Evolutionary conservation across 2,888 invertebrate species (phyloP).

Genomic region (Chloroclystis v-ata): DNA sequence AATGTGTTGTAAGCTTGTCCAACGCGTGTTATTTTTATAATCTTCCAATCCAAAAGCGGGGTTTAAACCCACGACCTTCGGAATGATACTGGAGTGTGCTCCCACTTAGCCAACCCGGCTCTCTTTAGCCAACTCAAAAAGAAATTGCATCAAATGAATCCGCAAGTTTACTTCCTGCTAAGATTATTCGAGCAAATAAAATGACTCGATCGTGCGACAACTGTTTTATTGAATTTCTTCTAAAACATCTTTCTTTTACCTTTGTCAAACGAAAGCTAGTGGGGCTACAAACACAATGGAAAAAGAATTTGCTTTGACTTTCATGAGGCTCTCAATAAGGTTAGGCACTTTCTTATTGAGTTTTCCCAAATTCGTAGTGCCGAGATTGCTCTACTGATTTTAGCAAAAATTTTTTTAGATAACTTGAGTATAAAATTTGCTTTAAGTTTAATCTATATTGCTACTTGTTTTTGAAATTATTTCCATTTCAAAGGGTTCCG

Average conservation of each 20-base stretch:
- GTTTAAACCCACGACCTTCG: too few relatives aligned
- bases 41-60: too few relatives aligned
- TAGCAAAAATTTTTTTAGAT: too few relatives aligned
- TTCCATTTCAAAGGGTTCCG: too few relatives aligned
- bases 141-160: background rate
- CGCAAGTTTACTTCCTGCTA: background rate
- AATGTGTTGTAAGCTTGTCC: too few relatives aligned
- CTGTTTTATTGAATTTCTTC: conserved; percentile 16
- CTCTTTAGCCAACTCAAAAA: too few relatives aligned
- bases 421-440: background rate
- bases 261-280: conserved; percentile 16
- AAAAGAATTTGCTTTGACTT: conserved; percentile 17
- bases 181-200: conserved; percentile 9
- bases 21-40: too few relatives aligned
- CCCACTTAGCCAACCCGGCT: too few relatives aligned
- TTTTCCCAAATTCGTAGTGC: conserved; percentile 6
- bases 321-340: conserved; percentile 14
- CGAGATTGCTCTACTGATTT: conserved; percentile 4
- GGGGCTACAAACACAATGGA: conserved; percentile 11
- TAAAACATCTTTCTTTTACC: conserved; percentile 15
- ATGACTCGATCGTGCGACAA: conserved; percentile 10
- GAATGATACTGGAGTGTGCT: too few relatives aligned
- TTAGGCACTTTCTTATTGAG: conserved; percentile 13
- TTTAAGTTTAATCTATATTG: background rate
- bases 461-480: background rate